phyloP scores from a whole-genome alignment of 2,113 vertebrate species.

The Pelusios castaneus region DNA sequence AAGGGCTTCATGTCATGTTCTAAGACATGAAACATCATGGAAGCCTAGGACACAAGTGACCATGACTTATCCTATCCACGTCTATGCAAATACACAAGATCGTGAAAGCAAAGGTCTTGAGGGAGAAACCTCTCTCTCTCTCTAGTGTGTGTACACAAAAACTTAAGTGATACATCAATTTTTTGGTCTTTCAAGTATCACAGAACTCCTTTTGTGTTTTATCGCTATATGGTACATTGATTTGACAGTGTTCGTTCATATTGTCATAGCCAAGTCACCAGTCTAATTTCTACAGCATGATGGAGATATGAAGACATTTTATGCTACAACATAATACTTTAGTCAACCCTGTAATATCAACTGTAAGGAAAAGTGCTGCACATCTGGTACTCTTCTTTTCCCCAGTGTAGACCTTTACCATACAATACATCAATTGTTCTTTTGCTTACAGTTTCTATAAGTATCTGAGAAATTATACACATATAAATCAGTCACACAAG shows the following conservation, averaged over 20 bases:
- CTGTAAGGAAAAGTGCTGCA: not conserved
- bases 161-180: no score
- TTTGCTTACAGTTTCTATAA: not conserved
- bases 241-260: not conserved
- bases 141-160: no score
- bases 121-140: not conserved
- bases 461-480: not conserved
- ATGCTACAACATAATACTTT: fast-evolving
- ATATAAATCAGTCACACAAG: not conserved
- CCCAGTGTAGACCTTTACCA: not conserved
- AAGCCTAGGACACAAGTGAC: not conserved
- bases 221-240: not conserved
- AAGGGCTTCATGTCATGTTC: not conserved
- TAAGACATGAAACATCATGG: not conserved
- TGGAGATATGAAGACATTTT: not conserved
- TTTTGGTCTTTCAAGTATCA: no score
- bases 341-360: not conserved
- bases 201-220: no score
- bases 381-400: not conserved
- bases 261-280: not conserved
- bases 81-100: not conserved
- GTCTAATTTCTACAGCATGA: not conserved
- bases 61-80: slow-evolving; percentile 35
- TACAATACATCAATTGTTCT: not conserved
- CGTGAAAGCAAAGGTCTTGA: not conserved